Evolutionary conservation across 2,797 vertebrate species (phyloP).

Genomic region (Sebastes steindachneri): DNA sequence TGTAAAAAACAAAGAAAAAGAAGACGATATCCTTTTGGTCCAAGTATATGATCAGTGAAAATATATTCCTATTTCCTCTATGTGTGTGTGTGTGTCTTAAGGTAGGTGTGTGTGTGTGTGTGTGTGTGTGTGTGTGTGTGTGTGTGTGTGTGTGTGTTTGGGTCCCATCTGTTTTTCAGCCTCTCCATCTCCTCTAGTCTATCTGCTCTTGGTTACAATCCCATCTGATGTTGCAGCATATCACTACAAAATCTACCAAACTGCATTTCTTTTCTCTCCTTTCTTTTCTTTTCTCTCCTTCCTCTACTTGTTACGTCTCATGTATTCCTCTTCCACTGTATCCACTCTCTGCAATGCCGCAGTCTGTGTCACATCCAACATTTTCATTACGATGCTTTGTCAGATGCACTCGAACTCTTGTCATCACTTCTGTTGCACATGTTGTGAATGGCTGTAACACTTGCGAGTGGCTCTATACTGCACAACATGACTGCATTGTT

Average conservation of each 20-base stretch:
- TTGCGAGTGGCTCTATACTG: neutral
- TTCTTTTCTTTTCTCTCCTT: neutral
- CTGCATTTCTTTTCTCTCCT: neutral
- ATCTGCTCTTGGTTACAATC: conserved; percentile 29
- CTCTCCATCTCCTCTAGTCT: conserved; percentile 26
- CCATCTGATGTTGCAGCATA: conserved; percentile 31
- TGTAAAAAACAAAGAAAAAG: neutral
- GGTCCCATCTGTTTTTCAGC: conserved; percentile 61
- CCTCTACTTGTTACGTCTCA: neutral
- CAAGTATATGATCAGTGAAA: neutral
- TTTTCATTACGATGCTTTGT: neutral
- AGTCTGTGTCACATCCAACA: neutral
- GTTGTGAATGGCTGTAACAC: neutral
- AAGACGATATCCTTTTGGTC: neutral
- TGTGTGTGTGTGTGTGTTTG: neutral
- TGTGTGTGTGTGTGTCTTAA: neutral
- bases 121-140: neutral
- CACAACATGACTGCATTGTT: neutral
- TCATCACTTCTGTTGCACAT: neutral
- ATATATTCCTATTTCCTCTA: neutral
- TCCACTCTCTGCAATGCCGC: neutral
- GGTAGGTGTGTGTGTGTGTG: neutral
- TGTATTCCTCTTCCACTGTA: neutral
- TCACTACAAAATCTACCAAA: conserved; percentile 19
- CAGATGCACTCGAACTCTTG: neutral